Conservation (phyloP, 2,797 vertebrate genomes). For the Myotis myotis region DNA sequence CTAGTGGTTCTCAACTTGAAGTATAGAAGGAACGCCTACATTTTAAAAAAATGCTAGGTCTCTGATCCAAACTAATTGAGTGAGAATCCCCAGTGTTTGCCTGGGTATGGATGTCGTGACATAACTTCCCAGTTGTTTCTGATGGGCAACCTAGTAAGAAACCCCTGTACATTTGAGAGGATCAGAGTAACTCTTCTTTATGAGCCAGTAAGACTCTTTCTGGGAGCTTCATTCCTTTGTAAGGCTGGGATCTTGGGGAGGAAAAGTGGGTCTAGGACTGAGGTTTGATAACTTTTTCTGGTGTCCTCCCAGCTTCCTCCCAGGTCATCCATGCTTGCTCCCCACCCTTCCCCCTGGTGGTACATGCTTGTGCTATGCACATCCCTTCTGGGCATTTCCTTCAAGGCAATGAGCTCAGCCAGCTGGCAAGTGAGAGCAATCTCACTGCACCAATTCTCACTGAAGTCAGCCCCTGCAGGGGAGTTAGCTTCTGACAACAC, state of each 20-base stretch:
- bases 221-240: neutral
- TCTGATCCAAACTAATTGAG: neutral
- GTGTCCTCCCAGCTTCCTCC: neutral
- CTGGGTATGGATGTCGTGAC: neutral
- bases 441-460: neutral
- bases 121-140: neutral
- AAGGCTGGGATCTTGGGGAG: neutral
- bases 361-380: neutral
- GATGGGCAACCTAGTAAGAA: neutral
- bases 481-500: neutral
- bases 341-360: neutral
- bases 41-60: neutral
- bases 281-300: neutral
- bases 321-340: rapidly evolving
- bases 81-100: neutral
- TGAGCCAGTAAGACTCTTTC: neutral
- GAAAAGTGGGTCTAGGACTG: neutral
- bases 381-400: neutral
- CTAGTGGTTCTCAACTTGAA: neutral
- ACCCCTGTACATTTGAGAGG: neutral
- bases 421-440: neutral
- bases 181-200: neutral
- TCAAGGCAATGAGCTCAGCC: neutral
- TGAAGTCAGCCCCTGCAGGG: neutral
- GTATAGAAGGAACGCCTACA: neutral